These are phyloP conservation scores for Prionailurus bengalensis DNA, from an alignment of 2,113 vertebrate species.

Conservation along the genomic window DNA sequence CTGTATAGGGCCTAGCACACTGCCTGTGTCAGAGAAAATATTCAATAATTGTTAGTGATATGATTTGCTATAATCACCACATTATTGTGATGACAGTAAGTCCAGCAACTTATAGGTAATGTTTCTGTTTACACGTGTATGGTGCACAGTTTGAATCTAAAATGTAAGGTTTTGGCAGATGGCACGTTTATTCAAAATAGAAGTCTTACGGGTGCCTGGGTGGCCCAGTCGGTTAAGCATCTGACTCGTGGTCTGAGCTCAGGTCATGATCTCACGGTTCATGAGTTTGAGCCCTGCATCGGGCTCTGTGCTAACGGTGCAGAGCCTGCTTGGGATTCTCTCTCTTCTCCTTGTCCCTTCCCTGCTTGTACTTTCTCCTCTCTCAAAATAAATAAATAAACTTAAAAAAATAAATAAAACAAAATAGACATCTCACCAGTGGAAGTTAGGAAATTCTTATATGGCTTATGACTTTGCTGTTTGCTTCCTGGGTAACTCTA, in stretches of 20 bases:
- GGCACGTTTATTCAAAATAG: not conserved
- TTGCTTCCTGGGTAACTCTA: not conserved
- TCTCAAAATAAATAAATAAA: too few relatives aligned
- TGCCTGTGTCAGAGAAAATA: constrained; percentile 55
- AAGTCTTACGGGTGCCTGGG: not conserved
- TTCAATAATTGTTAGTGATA: not conserved
- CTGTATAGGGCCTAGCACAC: not conserved
- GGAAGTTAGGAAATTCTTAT: not conserved
- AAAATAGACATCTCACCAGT: not conserved
- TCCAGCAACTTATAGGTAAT: not conserved
- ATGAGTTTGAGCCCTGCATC: too few relatives aligned
- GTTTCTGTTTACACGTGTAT: not conserved
- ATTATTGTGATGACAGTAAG: not conserved
- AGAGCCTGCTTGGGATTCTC: too few relatives aligned
- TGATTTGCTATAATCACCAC: not conserved
- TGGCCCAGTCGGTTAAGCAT: too few relatives aligned
- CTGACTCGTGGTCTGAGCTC: too few relatives aligned
- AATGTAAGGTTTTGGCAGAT: not conserved
- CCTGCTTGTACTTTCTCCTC: too few relatives aligned
- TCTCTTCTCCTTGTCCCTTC: too few relatives aligned
- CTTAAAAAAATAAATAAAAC: too few relatives aligned
- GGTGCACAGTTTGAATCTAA: not conserved
- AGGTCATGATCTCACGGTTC: too few relatives aligned
- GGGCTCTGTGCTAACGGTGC: too few relatives aligned
- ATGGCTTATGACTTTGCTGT: not conserved